A percentile compares a stretch with the other conserved stretches of the same genome.
phyloP scores from a whole-genome alignment of 1,140 invertebrate species.

The Planococcus citri region DNA sequence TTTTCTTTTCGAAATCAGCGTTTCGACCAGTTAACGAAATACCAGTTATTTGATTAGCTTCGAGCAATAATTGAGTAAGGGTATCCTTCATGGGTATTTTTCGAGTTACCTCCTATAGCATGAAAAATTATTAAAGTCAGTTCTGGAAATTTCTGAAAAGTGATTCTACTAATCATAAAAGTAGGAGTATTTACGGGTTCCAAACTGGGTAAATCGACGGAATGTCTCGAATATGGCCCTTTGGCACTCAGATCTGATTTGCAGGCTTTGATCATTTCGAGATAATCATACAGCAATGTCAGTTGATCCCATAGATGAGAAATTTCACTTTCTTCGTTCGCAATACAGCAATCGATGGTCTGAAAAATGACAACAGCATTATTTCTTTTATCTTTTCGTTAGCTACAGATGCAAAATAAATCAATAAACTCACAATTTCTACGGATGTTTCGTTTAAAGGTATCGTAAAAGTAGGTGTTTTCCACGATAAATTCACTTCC shows the following conservation, averaged over 20 bases:
- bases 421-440: neutral
- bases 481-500: neutral
- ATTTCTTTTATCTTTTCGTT: no score
- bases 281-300: neutral
- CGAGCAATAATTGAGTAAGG: neutral
- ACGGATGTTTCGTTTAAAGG: neutral
- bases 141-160: no score
- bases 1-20: neutral
- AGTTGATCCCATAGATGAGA: neutral
- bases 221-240: neutral
- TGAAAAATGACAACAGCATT: no score
- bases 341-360: neutral
- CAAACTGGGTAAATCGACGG: neutral
- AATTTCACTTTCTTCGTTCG: neutral
- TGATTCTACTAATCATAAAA: no score
- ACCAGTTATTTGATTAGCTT: neutral
- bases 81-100: neutral
- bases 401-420: neutral
- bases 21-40: neutral
- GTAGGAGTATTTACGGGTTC: no score
- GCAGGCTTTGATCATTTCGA: neutral
- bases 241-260: neutral
- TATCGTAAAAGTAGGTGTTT: neutral
- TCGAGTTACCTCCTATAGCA: no score
- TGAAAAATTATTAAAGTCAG: no score